Evolutionary conservation across 1,140 invertebrate species (phyloP).

Genomic region (Euwallacea fornicatus): DNA sequence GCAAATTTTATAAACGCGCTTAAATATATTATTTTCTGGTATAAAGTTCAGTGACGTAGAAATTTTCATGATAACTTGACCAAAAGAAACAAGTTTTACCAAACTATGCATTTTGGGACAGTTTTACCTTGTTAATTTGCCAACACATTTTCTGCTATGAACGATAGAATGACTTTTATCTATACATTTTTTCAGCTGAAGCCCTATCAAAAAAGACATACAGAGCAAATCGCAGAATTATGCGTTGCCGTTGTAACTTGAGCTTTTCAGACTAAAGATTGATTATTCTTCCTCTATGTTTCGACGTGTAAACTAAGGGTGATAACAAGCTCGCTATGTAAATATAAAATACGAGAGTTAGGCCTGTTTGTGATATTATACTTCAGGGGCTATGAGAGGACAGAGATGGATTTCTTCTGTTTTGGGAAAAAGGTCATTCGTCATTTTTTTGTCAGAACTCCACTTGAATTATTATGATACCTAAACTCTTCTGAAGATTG

Average conservation of each 20-base stretch:
- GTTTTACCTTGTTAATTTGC: no score
- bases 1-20: no score
- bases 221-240: constrained; percentile 24
- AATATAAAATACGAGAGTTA: constrained; percentile 29
- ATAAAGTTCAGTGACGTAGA: no score
- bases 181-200: no score
- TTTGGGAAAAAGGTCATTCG: constrained; percentile 6
- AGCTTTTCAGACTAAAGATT: constrained; percentile 16
- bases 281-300: constrained; percentile 33
- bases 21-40: no score
- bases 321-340: constrained; percentile 37
- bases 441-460: constrained; percentile 1
- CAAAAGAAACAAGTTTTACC: no score
- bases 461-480: neutral
- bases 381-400: constrained; percentile 18
- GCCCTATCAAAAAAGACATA: neutral
- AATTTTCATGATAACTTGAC: no score
- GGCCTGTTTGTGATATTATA: constrained; percentile 31
- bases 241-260: constrained; percentile 17
- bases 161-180: no score
- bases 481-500: neutral
- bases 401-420: constrained; percentile 20
- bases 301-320: constrained; percentile 28
- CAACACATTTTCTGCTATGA: no score
- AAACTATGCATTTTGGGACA: no score